phyloP scores from a whole-genome alignment of 2,797 vertebrate species.

The Thaleichthys pacificus region DNA sequence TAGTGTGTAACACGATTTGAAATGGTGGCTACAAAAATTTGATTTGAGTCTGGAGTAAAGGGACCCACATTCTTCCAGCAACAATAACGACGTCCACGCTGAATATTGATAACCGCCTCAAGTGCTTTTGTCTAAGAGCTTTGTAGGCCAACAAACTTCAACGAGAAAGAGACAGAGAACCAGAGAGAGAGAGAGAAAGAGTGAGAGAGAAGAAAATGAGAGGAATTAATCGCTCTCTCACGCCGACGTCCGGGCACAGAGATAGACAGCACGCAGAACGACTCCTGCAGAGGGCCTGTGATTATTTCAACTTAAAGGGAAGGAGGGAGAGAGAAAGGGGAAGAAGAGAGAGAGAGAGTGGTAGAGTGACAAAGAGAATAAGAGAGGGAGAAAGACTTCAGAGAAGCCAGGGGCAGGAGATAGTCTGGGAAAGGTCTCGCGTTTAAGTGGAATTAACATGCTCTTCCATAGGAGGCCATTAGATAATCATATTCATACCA shows the following conservation, averaged over 20 bases:
- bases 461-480: slow-evolving; percentile 75
- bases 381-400: slow-evolving; percentile 47
- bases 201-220: slow-evolving; percentile 35
- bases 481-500: slow-evolving; percentile 84
- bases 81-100: slow-evolving; percentile 57
- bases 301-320: slow-evolving; percentile 70
- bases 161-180: slow-evolving; percentile 48
- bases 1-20: slow-evolving; percentile 68
- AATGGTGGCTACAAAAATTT: slow-evolving; percentile 60
- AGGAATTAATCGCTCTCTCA: slow-evolving; percentile 66
- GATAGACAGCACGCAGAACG: slow-evolving; percentile 69
- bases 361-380: slow-evolving; percentile 11
- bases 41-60: slow-evolving; percentile 64
- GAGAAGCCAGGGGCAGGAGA: slow-evolving; percentile 74
- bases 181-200: slow-evolving; percentile 7
- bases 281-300: slow-evolving; percentile 63
- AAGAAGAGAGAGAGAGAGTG: slow-evolving; percentile 4
- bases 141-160: slow-evolving; percentile 57
- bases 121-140: slow-evolving; percentile 72
- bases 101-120: slow-evolving; percentile 77
- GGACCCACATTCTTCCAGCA: slow-evolving; percentile 77
- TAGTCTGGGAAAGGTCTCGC: slow-evolving; percentile 77
- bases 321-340: slow-evolving; percentile 22
- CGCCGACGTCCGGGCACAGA: slow-evolving; percentile 61
- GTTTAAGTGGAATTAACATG: slow-evolving; percentile 77